Percentiles rank a stretch among this genome's conserved stretches.
Evolutionary conservation across 1,140 invertebrate species (phyloP).

Genomic region (Drosophila aff.): DNA sequence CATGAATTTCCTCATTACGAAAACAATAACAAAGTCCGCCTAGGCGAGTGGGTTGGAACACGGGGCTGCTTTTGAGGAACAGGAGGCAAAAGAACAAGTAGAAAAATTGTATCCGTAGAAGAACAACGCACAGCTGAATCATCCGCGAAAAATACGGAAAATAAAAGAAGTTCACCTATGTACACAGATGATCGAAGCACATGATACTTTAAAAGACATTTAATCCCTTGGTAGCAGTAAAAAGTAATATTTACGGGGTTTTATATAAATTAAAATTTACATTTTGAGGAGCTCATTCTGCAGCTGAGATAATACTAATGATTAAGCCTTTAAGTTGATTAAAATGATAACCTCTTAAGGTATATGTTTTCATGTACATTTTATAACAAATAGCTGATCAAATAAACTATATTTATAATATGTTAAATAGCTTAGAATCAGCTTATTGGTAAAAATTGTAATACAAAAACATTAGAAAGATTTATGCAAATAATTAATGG

Average conservation of each 20-base stretch:
- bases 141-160: slow-evolving; percentile 70
- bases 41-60: neutral
- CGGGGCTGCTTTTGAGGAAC: slow-evolving; percentile 23
- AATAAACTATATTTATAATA: too few relatives aligned
- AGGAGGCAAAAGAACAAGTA: slow-evolving; percentile 38
- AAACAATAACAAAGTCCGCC: slow-evolving; percentile 73
- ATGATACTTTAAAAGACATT: slow-evolving; percentile 6
- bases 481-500: too few relatives aligned
- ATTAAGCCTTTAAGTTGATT: slow-evolving; percentile 1
- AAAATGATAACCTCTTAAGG: too few relatives aligned
- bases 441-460: too few relatives aligned
- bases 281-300: too few relatives aligned
- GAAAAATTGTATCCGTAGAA: slow-evolving; percentile 37
- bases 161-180: slow-evolving; percentile 20
- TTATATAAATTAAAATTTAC: neutral
- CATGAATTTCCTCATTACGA: slow-evolving; percentile 47
- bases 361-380: neutral
- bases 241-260: neutral
- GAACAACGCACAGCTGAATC: slow-evolving; percentile 71
- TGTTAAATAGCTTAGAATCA: too few relatives aligned
- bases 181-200: slow-evolving; percentile 1
- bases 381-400: too few relatives aligned
- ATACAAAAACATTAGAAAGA: too few relatives aligned
- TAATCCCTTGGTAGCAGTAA: neutral
- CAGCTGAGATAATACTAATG: neutral